Conservation (phyloP, 2,113 vertebrate genomes). For the Eclectus roratus region DNA sequence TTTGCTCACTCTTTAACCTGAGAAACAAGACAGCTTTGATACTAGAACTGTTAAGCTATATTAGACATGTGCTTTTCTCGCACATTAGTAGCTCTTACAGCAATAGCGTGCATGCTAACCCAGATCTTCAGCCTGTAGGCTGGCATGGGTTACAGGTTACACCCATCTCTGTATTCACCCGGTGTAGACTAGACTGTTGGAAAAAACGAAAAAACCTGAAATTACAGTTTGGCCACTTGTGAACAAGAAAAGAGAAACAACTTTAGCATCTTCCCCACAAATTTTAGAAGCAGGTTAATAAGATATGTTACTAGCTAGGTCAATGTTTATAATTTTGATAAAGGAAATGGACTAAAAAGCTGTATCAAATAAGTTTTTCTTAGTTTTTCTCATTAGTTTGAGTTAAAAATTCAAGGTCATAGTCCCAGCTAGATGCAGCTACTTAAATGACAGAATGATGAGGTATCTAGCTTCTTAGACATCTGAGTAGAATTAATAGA, state of each 20-base stretch:
- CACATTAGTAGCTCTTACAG: background rate
- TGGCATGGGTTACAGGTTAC: background rate
- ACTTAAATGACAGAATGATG: background rate
- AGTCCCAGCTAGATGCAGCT: background rate
- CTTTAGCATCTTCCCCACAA: background rate
- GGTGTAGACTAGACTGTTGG: background rate
- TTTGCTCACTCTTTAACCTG: background rate
- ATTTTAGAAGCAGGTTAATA: background rate
- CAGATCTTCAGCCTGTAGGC: background rate
- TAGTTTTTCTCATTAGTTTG: background rate
- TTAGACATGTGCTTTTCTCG: background rate
- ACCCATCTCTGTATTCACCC: background rate
- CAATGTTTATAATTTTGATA: background rate
- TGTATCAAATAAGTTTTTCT: background rate
- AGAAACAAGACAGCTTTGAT: background rate
- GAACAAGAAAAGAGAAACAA: background rate
- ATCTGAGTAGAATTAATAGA: background rate
- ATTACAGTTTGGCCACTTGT: background rate
- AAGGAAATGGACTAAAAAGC: background rate
- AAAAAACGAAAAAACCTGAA: background rate
- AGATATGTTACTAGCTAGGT: background rate
- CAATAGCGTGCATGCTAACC: background rate
- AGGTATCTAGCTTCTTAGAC: background rate
- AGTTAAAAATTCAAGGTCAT: background rate
- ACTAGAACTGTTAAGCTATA: background rate